Conservation (phyloP, 2,888 invertebrate genomes). For the Synanthedon formicaeformis region DNA sequence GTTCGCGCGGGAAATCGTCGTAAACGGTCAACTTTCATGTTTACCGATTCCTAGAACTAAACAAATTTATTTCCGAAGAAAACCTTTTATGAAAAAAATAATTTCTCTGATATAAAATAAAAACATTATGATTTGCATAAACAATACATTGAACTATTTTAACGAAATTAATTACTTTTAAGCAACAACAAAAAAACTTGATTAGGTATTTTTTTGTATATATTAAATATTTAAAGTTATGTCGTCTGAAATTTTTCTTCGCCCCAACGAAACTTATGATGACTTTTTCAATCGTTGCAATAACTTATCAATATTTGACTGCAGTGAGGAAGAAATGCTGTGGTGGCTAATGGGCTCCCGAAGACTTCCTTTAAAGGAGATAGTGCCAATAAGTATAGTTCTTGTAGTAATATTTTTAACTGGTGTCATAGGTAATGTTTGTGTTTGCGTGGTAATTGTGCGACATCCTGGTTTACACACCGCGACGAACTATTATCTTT, state of each 20-base stretch:
- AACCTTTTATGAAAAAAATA: no score
- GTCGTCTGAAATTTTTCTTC: constrained; percentile 23
- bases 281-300: constrained; percentile 58
- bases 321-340: constrained; percentile 72
- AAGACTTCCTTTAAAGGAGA: constrained; percentile 68
- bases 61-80: not conserved
- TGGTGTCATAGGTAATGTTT: constrained; percentile 85
- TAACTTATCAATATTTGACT: constrained; percentile 64
- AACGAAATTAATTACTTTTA: not conserved
- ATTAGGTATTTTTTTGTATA: no score
- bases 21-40: constrained; percentile 9
- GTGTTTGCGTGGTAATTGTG: constrained; percentile 87
- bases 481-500: constrained; percentile 92
- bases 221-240: not conserved
- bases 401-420: constrained; percentile 85
- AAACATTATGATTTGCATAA: not conserved
- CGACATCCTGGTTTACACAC: constrained; percentile 85
- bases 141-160: not conserved
- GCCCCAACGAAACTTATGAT: constrained; percentile 47
- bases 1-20: constrained; percentile 12
- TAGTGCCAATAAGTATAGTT: constrained; percentile 75
- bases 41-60: not conserved
- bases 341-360: constrained; percentile 73
- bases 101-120: not conserved
- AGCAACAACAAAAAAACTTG: no score